Conservation (phyloP, 2,888 invertebrate genomes). For the Thecophora atra region DNA sequence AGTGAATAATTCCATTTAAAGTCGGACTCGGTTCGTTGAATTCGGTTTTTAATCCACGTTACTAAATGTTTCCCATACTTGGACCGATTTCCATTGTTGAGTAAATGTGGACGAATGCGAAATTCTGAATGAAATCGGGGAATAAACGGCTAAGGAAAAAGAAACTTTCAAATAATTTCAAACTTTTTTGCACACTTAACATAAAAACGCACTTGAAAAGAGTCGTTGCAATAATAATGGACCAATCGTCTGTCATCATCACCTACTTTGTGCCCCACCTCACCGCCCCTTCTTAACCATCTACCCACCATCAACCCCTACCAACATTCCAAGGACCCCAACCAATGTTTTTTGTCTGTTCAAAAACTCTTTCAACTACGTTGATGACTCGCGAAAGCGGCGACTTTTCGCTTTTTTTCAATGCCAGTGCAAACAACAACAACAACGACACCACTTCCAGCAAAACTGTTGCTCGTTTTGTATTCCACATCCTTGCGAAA, state of each 20-base stretch:
- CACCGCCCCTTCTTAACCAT: neutral
- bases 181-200: constrained; percentile 2
- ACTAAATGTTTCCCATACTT: too few species aligned
- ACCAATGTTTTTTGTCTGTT: neutral
- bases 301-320: neutral
- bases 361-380: constrained; percentile 6
- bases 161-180: neutral
- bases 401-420: constrained; percentile 14
- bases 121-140: neutral
- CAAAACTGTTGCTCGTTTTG: neutral
- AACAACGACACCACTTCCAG: constrained; percentile 12
- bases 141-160: neutral
- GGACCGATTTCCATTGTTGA: too few species aligned
- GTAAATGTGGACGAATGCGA: too few species aligned
- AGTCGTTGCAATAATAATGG: neutral
- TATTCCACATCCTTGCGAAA: neutral
- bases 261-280: neutral
- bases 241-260: neutral
- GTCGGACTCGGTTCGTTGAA: too few species aligned
- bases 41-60: too few species aligned
- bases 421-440: constrained; percentile 31
- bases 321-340: too few species aligned
- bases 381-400: neutral
- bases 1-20: too few species aligned
- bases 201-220: neutral